Base-by-base conservation (phyloP, 2,888 invertebrate genomes). In the Hyppa rectilinea region DNA sequence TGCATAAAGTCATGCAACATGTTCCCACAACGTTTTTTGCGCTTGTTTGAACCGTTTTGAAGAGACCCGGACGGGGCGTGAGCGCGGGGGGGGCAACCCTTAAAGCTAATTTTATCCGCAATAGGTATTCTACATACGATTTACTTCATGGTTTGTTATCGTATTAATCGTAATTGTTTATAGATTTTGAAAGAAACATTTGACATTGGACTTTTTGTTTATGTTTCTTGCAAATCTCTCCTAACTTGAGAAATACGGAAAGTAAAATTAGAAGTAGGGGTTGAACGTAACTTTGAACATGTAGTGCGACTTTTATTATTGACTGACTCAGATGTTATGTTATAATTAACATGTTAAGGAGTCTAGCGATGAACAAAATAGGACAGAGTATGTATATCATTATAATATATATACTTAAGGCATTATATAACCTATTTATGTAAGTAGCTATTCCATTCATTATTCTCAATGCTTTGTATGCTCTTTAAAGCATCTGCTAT, bases 351-450 rank as follows among this genome's bases (percentile, higher is more conserved):
- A 58, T 43, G 23, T 36, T 43, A 43, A 7, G 17, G 10, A 52
- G 31, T n/a, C 23, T 20, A 69, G 34, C 56, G 14, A 36, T 23
- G 70, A 23, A 36, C 29, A 52, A 45, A 52, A 59, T n/a, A n/a
- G 14, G 31, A 45, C 20, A n/a, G n/a, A n/a, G n/a, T n/a, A n/a
- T n/a, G n/a, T n/a, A n/a, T n/a, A n/a, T n/a, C n/a, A n/a, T n/a
- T n/a, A n/a, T n/a, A n/a, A n/a, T n/a, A n/a, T n/a, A n/a, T n/a
- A n/a, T n/a, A n/a, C n/a, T n/a, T n/a, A n/a, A n/a, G n/a, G n/a
- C n/a, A n/a, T n/a, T n/a, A n/a, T n/a, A n/a, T n/a, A n/a, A n/a
- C n/a, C n/a, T n/a, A n/a, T n/a, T n/a, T n/a, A n/a, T n/a, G n/a
- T n/a, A n/a, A n/a, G n/a, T n/a, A n/a, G n/a, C n/a, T n/a, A n/a